A percentile compares a stretch with the other conserved stretches of the same genome.
phyloP scores from a whole-genome alignment of 2,113 vertebrate species.

The Sorex araneus region DNA sequence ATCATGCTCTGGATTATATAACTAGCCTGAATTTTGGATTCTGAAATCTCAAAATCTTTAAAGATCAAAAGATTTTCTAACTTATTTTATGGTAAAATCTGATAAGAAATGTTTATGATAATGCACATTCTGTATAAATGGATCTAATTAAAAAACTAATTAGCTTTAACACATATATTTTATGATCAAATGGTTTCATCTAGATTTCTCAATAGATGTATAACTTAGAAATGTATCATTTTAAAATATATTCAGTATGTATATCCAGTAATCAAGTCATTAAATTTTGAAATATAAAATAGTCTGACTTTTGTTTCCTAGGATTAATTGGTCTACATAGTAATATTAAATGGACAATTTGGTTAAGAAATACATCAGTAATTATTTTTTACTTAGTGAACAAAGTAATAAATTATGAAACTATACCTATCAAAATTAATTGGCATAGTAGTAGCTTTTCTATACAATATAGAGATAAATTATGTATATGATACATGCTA shows the following conservation, averaged over 20 bases:
- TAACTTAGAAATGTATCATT: not conserved
- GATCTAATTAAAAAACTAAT: not conserved
- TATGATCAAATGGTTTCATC: not conserved
- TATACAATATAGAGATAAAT: not conserved
- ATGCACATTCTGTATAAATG: not conserved
- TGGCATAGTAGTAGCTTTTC: not conserved
- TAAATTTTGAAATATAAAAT: not conserved
- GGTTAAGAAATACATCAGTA: no score
- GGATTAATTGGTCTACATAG: not conserved
- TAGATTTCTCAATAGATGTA: not conserved
- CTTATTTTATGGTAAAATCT: not conserved
- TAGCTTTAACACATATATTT: not conserved
- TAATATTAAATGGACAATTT: not conserved
- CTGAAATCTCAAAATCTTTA: not conserved
- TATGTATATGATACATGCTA: not conserved
- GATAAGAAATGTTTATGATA: not conserved
- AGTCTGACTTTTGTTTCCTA: not conserved
- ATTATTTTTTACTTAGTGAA: not conserved
- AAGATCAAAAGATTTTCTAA: not conserved
- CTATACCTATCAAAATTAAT: not conserved
- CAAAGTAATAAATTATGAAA: not conserved
- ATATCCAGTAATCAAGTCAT: not conserved
- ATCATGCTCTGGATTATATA: slow-evolving; percentile 3
- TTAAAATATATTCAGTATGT: no score
- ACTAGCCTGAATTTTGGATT: not conserved